Conservation (phyloP, 1,140 invertebrate genomes). For the Goniozus legneri region DNA sequence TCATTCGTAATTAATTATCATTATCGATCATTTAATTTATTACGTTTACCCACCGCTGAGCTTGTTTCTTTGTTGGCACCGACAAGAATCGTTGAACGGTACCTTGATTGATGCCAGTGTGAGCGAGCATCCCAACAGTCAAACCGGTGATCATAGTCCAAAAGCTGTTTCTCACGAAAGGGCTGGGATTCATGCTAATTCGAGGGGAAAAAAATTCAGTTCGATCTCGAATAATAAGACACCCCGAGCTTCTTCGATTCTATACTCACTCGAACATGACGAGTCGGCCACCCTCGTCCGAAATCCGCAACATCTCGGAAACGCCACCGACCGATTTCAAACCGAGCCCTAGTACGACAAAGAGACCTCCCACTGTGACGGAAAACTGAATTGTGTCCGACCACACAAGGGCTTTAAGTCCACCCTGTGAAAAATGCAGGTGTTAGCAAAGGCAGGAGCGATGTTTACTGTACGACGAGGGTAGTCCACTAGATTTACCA, state of each 20-base stretch:
- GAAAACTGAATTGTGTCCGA: conserved; percentile 68
- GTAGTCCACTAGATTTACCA: no score
- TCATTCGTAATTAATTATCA: not conserved
- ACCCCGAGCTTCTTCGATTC: no score
- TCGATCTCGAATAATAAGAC: no score
- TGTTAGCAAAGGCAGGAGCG: no score
- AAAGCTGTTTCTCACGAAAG: conserved; percentile 57
- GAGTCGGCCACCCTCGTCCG: conserved; percentile 29
- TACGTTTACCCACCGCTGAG: conserved; percentile 42
- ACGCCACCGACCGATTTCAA: conserved; percentile 63
- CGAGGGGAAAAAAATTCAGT: no score
- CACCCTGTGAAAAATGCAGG: conserved; percentile 53
- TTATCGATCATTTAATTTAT: not conserved
- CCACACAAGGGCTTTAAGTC: conserved; percentile 71
- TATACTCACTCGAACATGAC: conserved; percentile 38
- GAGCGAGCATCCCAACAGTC: conserved; percentile 58
- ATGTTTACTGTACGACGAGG: no score
- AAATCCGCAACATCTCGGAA: conserved; percentile 25
- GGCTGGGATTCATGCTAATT: conserved; percentile 58
- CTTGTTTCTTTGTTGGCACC: conserved; percentile 58
- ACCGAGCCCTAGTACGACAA: conserved; percentile 64
- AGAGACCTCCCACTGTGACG: conserved; percentile 64
- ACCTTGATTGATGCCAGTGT: conserved; percentile 64
- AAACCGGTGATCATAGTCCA: conserved; percentile 60
- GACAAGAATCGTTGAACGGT: conserved; percentile 66